phyloP scores from a whole-genome alignment of 2,888 invertebrate species.

The Callimorpha dominula region DNA sequence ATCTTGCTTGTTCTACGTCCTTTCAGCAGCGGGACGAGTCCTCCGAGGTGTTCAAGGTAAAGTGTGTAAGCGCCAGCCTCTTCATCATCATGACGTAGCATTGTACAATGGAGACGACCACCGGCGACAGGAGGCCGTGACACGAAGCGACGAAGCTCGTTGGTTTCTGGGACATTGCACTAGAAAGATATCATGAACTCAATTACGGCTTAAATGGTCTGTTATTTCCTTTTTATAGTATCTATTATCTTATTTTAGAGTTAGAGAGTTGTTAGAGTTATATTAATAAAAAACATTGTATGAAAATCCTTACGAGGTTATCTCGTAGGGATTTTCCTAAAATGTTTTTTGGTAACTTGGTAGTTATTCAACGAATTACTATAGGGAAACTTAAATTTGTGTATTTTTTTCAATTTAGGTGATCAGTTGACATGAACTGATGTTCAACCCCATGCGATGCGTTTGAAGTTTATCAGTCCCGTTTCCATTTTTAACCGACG shows the following conservation, averaged over 20 bases:
- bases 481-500: no score
- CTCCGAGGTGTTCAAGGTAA: constrained; percentile 98
- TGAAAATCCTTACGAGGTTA: no score
- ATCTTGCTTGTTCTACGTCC: constrained; percentile 98
- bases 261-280: no score
- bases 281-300: no score
- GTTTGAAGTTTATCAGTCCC: no score
- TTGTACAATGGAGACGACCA: constrained; percentile 98
- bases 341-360: no score
- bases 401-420: no score
- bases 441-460: no score
- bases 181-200: constrained; percentile 63
- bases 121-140: constrained; percentile 91
- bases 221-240: neutral
- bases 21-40: constrained; percentile 97
- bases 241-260: neutral
- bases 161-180: constrained; percentile 97
- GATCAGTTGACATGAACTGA: no score
- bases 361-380: no score
- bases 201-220: constrained; percentile 42
- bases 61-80: constrained; percentile 93
- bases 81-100: constrained; percentile 96
- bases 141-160: constrained; percentile 96
- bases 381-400: no score
- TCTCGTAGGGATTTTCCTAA: no score